These are phyloP conservation scores for Henricia sp. DNA, from an alignment of 53 echinoderm and acorn worm genomes.

Conservation along the genomic window DNA sequence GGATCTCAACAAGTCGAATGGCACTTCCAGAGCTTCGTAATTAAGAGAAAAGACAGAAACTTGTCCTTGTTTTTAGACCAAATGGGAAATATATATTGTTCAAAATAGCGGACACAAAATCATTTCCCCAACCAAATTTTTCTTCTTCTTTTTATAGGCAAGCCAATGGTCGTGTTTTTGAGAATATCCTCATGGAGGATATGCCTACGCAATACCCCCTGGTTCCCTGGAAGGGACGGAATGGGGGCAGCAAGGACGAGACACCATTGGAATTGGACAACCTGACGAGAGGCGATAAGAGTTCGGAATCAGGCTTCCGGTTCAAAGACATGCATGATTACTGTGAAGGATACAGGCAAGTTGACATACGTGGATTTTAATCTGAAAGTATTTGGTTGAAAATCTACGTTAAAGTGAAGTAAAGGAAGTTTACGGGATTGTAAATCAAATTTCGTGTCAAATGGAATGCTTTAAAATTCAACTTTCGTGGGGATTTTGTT, in stretches of 20 bases:
- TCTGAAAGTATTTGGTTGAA: no score
- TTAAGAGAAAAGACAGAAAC: neutral
- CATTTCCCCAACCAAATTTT: neutral
- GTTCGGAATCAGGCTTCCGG: conserved; percentile 47
- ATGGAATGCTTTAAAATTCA: no score
- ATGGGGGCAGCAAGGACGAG: neutral
- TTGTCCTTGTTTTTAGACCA: neutral
- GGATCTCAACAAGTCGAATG: no score
- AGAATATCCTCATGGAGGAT: conserved; percentile 51
- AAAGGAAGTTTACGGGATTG: no score
- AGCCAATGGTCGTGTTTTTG: conserved; percentile 16
- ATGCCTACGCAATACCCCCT: conserved; percentile 50
- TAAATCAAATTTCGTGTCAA: no score
- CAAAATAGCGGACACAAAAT: neutral
- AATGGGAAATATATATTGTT: neutral
- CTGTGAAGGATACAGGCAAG: conserved; percentile 76
- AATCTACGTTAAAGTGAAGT: no score
- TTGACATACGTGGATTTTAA: neutral
- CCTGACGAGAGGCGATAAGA: conserved; percentile 12
- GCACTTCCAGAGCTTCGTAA: no score
- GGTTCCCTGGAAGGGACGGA: conserved; percentile 25
- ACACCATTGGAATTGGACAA: conserved; percentile 36
- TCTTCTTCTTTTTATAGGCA: conserved; percentile 16
- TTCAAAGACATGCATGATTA: conserved; percentile 59
- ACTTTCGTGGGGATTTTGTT: no score